Conservation (phyloP, 2,113 vertebrate genomes). For the Cephalopholis sonnerati region DNA sequence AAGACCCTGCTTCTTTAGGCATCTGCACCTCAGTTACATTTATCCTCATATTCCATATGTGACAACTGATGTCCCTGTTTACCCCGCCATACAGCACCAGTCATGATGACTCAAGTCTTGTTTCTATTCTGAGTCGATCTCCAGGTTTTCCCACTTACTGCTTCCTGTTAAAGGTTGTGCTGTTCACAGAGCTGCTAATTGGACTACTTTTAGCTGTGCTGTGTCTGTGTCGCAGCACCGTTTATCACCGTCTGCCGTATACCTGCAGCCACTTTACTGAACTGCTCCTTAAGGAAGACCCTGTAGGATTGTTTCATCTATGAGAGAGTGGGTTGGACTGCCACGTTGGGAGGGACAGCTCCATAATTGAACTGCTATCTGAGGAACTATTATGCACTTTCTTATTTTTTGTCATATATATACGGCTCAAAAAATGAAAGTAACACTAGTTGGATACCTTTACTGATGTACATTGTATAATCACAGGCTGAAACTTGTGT, state of each 20-base stretch:
- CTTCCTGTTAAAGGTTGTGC: not conserved
- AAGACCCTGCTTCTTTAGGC: not conserved
- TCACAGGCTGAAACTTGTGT: too few species aligned
- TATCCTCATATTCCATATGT: not conserved
- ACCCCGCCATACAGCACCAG: not conserved
- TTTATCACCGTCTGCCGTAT: not conserved
- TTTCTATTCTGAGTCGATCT: conserved; percentile 9
- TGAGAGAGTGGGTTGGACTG: not conserved
- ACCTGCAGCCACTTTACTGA: not conserved
- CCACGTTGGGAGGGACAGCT: too few species aligned
- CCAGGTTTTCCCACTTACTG: not conserved
- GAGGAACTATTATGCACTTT: too few species aligned
- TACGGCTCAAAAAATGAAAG: too few species aligned
- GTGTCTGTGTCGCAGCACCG: not conserved
- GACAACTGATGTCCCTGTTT: not conserved
- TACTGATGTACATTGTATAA: too few species aligned
- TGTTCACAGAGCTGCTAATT: conserved; percentile 24
- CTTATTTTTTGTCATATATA: too few species aligned
- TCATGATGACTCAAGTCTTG: not conserved
- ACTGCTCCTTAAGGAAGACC: not conserved
- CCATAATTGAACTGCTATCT: too few species aligned
- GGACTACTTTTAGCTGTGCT: conserved; percentile 1
- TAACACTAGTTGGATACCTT: too few species aligned
- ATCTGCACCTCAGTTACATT: not conserved
- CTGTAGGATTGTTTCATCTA: not conserved